Evolutionary conservation across 2,113 vertebrate genomes (phyloP), one percentile per base, ranked within the genome.

Genomic region (Paradisaea rubra): DNA sequence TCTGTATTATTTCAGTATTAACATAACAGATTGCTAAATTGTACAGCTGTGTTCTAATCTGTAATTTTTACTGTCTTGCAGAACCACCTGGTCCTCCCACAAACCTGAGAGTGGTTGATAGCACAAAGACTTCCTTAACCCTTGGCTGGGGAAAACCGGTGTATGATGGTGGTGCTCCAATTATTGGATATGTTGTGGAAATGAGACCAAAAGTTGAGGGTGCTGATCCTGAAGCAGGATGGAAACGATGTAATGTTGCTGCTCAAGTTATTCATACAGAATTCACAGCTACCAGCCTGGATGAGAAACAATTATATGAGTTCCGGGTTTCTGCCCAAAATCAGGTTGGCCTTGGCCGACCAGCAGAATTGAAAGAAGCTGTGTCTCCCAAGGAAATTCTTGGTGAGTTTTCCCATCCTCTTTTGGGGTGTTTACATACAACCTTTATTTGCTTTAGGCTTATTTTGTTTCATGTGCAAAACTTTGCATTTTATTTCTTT

Each of bases 271-370:
- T 99, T 49, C 98, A 98, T 70, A 99, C 98, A 89, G 98, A 99
- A 97, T 99, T 99, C 97, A 99, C 99, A 12, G 98, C 98, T 57
- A 98, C 98, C 61, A 98, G 98, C 95, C 98, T 99, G 70, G 98
- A 98, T 89, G 98, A 99, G 87, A 98, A 98, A 10, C 97, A 99
- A 37, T 95, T 98, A 71, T 99, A 99, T 73, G 99, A 99, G 93
- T 99, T 99, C 96, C 98, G 99, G 88, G 99, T 99, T 70, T 99
- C 99, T 68, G 99, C 99, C 61, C 99, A 99, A 97, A 99, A 99
- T 90, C 99, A 99, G 81, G 98, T 99, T 96, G 99, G 99, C 91
- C 98, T 99, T 95, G 99, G 99, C 70, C 97, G 98, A 85, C 99
- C 99, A 84, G 99, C 99, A 66, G 98, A 99, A 96, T 96, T 99